A percentile compares a stretch with the other conserved stretches of the same genome.
Conservation (phyloP, 2,888 invertebrate genomes). For the Seira sanloemensis region DNA sequence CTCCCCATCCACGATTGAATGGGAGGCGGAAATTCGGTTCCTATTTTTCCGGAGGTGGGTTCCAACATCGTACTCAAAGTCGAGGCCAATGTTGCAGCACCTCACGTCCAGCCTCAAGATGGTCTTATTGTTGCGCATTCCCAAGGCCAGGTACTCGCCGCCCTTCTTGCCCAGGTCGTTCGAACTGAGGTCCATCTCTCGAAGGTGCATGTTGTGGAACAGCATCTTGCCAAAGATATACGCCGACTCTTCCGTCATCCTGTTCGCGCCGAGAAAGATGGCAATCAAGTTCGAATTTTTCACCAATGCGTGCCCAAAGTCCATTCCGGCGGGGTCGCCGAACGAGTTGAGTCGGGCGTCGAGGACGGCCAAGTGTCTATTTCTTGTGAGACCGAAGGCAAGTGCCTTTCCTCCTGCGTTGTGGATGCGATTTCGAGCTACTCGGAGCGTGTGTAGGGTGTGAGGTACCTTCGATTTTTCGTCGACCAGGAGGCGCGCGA, state of each 20-base stretch:
- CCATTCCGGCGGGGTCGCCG: conserved; percentile 63
- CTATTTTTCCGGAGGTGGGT: conserved; percentile 65
- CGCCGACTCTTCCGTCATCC: conserved; percentile 64
- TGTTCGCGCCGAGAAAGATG: conserved; percentile 67
- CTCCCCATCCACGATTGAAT: conserved; percentile 64
- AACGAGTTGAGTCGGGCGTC: conserved; percentile 69
- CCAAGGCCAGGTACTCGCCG: conserved; percentile 67
- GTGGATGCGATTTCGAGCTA: conserved; percentile 69
- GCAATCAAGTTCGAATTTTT: conserved; percentile 57
- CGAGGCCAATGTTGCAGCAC: conserved; percentile 61
- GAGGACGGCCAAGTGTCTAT: conserved; percentile 59
- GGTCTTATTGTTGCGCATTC: conserved; percentile 62
- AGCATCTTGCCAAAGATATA: conserved; percentile 71
- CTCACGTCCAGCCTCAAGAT: conserved; percentile 69
- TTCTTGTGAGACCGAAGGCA: conserved; percentile 67
- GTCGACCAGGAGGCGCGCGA: conserved; percentile 67
- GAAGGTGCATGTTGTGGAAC: conserved; percentile 63
- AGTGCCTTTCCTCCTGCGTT: conserved; percentile 71
- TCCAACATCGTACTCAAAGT: conserved; percentile 67
- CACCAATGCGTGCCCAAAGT: conserved; percentile 69
- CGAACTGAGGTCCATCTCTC: conserved; percentile 69
- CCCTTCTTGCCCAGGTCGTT: conserved; percentile 69
- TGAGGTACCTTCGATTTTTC: conserved; percentile 52
- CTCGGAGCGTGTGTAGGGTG: conserved; percentile 67
- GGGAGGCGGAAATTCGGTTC: conserved; percentile 38